Evolutionary conservation across 2,113 vertebrate genomes (phyloP).

Genomic region (Esox niger): DNA sequence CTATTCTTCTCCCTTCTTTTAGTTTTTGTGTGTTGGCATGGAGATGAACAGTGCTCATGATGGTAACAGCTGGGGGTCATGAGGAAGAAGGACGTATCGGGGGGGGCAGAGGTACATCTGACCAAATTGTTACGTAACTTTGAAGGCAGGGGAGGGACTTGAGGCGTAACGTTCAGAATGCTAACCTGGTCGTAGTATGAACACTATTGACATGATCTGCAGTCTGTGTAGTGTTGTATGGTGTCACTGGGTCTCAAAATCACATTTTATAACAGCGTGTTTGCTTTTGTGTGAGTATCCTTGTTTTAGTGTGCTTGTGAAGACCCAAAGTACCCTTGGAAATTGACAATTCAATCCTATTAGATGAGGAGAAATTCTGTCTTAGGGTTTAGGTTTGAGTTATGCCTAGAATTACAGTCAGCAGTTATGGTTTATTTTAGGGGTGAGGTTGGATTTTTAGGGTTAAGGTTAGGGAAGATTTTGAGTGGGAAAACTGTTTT

Average conservation of each 20-base stretch:
- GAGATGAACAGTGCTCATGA: constrained; percentile 55
- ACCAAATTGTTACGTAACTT: constrained; percentile 52
- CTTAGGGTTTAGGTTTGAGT: no score
- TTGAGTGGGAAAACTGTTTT: no score
- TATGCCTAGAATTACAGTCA: no score
- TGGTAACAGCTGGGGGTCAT: constrained; percentile 59
- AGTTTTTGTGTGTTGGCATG: constrained; percentile 59
- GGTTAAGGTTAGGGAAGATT: no score
- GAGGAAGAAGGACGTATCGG: constrained; percentile 32
- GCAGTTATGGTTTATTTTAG: no score
- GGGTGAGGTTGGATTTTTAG: no score
- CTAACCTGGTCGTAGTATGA: constrained; percentile 41
- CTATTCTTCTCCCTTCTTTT: constrained; percentile 45
- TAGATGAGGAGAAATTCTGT: no score
- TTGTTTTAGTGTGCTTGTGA: no score
- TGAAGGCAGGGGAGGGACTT: constrained; percentile 12
- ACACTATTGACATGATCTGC: constrained; percentile 40
- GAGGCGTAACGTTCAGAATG: constrained; percentile 27
- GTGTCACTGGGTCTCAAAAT: constrained; percentile 13
- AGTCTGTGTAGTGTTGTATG: constrained; percentile 24
- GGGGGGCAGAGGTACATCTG: constrained; percentile 39
- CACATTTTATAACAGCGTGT: neutral
- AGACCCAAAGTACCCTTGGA: no score
- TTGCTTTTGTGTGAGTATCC: constrained; percentile 12
- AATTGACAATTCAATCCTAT: no score